Percentiles rank a stretch among this genome's conserved stretches.
Evolutionary conservation across 2,888 invertebrate species (phyloP).

Genomic region (Scaptomyza polygonia): DNA sequence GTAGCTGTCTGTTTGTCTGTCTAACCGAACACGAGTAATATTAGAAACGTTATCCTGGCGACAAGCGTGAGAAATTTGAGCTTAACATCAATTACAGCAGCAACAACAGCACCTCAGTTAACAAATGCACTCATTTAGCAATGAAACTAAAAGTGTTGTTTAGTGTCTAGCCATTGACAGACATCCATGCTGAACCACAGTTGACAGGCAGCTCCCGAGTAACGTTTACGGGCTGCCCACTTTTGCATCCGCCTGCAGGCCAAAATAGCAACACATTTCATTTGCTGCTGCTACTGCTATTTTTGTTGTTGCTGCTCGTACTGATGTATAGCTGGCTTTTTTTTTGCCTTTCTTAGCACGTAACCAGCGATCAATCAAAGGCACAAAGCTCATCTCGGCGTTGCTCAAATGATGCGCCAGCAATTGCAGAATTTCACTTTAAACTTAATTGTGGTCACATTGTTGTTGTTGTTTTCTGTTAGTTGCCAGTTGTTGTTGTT

Average conservation of each 20-base stretch:
- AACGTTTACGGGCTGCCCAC: conserved; percentile 49
- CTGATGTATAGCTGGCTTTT: conserved; percentile 10
- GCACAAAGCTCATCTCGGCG: conserved; percentile 56
- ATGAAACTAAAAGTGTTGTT: conserved; percentile 79
- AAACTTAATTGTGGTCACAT: conserved; percentile 67
- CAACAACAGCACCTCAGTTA: conserved; percentile 51
- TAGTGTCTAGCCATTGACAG: conserved; percentile 66
- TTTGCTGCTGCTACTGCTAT: conserved; percentile 21
- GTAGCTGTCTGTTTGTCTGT: conserved; percentile 16
- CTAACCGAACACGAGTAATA: conserved; percentile 11
- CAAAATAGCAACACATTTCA: conserved; percentile 34
- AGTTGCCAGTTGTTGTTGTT: conserved; percentile 16
- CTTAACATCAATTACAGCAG: conserved; percentile 56
- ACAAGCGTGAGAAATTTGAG: conserved; percentile 71
- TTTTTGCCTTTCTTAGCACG: conserved; percentile 61
- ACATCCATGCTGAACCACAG: conserved; percentile 46
- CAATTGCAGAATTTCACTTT: conserved; percentile 78
- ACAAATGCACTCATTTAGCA: conserved; percentile 77
- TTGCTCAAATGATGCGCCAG: conserved; percentile 67
- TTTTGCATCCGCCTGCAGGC: conserved; percentile 72
- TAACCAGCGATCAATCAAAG: conserved; percentile 77
- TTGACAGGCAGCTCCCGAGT: conserved; percentile 77
- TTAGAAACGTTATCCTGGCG: conserved; percentile 44
- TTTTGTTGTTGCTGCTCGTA: conserved; percentile 6
- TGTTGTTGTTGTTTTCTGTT: conserved; percentile 24